Evolutionary conservation across 1,140 invertebrate species (phyloP).

Genomic region (Drosophila neocordata): DNA sequence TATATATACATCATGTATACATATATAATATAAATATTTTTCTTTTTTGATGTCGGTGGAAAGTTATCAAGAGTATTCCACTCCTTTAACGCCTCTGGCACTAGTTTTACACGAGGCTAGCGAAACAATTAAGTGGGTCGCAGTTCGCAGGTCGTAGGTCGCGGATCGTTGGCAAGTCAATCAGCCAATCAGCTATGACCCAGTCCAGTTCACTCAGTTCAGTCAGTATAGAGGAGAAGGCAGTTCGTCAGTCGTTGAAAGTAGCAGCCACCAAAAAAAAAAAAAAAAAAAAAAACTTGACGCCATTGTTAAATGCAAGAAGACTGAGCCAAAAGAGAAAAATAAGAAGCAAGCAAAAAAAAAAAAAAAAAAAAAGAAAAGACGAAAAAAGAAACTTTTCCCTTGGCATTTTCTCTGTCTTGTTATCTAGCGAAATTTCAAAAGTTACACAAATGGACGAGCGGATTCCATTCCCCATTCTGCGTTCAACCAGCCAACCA

Average conservation of each 20-base stretch:
- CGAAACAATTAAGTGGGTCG: slow-evolving; percentile 66
- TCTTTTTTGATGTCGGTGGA: not conserved
- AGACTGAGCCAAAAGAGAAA: not conserved
- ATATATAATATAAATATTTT: slow-evolving; percentile 5
- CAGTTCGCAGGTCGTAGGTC: slow-evolving; percentile 47
- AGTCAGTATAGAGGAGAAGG: not conserved
- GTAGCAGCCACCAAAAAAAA: not conserved
- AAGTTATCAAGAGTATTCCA: not conserved
- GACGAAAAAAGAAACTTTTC: slow-evolving; percentile 47
- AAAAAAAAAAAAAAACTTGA: too few relatives aligned
- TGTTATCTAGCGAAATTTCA: slow-evolving; percentile 65
- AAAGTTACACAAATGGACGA: slow-evolving; percentile 67
- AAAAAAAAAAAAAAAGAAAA: not conserved
- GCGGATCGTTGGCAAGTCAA: slow-evolving; percentile 68
- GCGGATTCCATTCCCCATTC: slow-evolving; percentile 26
- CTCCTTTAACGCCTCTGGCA: not conserved
- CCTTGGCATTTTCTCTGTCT: slow-evolving; percentile 22
- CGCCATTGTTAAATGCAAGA: slow-evolving; percentile 40
- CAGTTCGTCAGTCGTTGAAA: slow-evolving; percentile 6
- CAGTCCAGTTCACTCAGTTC: slow-evolving; percentile 16
- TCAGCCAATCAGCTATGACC: slow-evolving; percentile 66
- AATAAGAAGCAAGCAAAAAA: not conserved
- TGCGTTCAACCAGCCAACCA: not conserved
- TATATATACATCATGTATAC: not conserved
- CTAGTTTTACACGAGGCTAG: slow-evolving; percentile 41